Conservation (phyloP, 2,888 invertebrate species). For the Yponomeuta malinellus region DNA sequence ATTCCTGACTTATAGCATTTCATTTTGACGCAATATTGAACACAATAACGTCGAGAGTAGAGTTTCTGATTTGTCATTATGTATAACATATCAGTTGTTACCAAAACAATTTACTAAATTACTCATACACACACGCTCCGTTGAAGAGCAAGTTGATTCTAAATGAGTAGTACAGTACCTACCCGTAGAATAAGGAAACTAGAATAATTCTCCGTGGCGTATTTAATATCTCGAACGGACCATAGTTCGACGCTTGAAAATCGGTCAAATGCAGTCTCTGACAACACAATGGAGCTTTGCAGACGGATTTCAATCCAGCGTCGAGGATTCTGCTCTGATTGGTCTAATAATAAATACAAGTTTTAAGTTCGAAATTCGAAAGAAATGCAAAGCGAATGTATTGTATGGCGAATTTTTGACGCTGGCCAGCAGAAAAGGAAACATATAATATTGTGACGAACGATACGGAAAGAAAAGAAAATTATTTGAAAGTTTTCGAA, state of each 20-base stretch:
- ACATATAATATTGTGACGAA: too few relatives aligned
- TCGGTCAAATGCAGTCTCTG: slow-evolving; percentile 13
- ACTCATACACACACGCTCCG: not conserved
- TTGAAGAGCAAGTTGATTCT: not conserved
- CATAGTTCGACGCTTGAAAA: slow-evolving; percentile 12
- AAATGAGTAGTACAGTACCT: not conserved
- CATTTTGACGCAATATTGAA: too few relatives aligned
- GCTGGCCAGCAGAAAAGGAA: too few relatives aligned
- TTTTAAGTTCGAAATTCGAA: not conserved
- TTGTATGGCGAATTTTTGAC: too few relatives aligned
- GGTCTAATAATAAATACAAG: not conserved
- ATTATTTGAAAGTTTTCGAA: too few relatives aligned
- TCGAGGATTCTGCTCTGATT: not conserved
- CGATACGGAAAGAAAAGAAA: too few relatives aligned
- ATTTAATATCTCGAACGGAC: slow-evolving; percentile 9
- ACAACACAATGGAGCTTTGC: slow-evolving; percentile 12
- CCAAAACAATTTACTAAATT: too few relatives aligned
- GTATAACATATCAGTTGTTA: too few relatives aligned
- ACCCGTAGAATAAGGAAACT: not conserved
- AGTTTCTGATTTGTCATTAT: too few relatives aligned
- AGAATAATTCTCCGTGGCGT: not conserved
- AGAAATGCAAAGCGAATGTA: too few relatives aligned
- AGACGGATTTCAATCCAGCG: not conserved
- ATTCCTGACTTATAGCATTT: too few relatives aligned
- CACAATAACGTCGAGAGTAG: too few relatives aligned